phyloP scores from a whole-genome alignment of 2,888 invertebrate genomes.

The Eilema depressum region DNA sequence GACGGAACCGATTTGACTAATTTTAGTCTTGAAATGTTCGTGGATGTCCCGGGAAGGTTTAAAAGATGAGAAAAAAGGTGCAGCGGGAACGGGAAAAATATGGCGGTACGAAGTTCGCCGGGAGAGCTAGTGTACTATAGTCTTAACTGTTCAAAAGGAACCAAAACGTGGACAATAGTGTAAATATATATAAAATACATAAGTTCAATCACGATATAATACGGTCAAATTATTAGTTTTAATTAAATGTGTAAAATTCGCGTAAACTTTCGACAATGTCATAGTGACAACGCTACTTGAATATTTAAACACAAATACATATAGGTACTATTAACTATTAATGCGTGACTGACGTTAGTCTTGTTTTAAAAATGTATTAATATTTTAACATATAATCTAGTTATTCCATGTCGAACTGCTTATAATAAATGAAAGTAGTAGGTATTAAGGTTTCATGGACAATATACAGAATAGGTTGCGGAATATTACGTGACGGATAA shows the following conservation, averaged over 20 bases:
- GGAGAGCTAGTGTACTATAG: no score
- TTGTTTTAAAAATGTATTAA: neutral
- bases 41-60: no score
- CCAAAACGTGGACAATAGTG: neutral
- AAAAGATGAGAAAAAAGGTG: no score
- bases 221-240: neutral
- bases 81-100: no score
- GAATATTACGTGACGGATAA: constrained; percentile 5
- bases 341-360: neutral
- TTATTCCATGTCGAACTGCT: constrained; percentile 21
- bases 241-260: neutral
- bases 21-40: no score
- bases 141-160: neutral
- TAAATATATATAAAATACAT: neutral
- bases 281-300: neutral
- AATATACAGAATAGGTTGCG: constrained; percentile 8
- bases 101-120: no score
- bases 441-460: constrained; percentile 10
- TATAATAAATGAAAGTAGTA: constrained; percentile 16
- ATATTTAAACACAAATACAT: neutral
- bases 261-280: neutral
- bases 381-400: constrained; percentile 7
- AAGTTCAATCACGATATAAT: neutral
- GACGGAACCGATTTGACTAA: no score
- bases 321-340: neutral